Base-by-base conservation (phyloP, 2,888 invertebrate genomes). In the Sphaerophoria rueppellii region DNA sequence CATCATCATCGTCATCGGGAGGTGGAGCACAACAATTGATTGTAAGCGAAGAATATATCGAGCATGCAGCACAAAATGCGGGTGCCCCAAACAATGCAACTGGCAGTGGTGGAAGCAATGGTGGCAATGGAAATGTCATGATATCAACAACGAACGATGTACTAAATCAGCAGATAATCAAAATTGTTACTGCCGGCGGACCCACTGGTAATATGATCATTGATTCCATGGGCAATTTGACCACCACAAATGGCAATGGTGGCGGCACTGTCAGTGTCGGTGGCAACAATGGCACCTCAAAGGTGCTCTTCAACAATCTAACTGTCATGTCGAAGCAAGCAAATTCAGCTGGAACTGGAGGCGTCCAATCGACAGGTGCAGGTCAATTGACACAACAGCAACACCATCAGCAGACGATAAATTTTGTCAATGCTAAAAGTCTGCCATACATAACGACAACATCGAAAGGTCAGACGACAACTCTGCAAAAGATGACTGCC, bases 111-210 rank as follows among this genome's bases (percentile, higher is more conserved):
- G 80, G 83, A 14, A 57, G 82, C 14, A 85, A 76, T 69, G n/a
- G n/a, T n/a, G 67, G 77, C 72, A 73, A 80, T 55, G 82, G 85
- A 78, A 88, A 88, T 82, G 87, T 89, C 79, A 88, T 89, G 89
- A 87, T 89, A 65, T 89, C 89, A 54, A 82, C 89, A 82, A 88
- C 89, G 24, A 89, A 88, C 76, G 91, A 91, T 81, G 83, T 91
- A 63, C 87, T 91, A 4, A 91, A 91, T 88, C 91, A 91, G 55
- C 92, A 91, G 87, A 91, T 91, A 67, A 91, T 91, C 52, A 91
- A 92, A 88, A 90, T 92, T 87, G 90, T 91, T 14, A 90, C 89
- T 32, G 89, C 91, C 32, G 91, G 91, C 86, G 91, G 90, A 74
- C 90, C 90, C 32, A 90, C 91, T 0, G 90, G 91, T 74, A 91